These are phyloP conservation scores for Conchocele bisecta DNA, from an alignment of 2,888 invertebrate species.

Conservation along the genomic window DNA sequence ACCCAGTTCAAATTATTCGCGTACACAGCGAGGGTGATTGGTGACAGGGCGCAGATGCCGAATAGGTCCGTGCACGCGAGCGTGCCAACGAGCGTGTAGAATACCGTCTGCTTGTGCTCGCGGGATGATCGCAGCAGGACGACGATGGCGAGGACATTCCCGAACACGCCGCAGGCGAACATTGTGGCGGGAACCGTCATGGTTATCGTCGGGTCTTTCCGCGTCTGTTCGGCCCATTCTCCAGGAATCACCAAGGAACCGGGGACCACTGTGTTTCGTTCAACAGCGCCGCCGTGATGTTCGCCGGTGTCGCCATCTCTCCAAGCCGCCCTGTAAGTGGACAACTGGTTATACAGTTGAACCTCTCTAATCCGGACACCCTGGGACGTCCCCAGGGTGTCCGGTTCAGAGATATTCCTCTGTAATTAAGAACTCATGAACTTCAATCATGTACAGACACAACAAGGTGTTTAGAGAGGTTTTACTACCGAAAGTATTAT, in stretches of 20 bases:
- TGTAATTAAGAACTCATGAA: too few species aligned
- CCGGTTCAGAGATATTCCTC: too few species aligned
- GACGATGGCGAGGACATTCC: slow-evolving; percentile 79
- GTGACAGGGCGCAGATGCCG: slow-evolving; percentile 77
- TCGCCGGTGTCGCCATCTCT: too few species aligned
- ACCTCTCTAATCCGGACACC: too few species aligned
- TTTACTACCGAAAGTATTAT: too few species aligned
- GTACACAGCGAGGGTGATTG: slow-evolving; percentile 69
- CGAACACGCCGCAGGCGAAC: slow-evolving; percentile 73
- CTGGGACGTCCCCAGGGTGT: too few species aligned
- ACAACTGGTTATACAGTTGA: too few species aligned
- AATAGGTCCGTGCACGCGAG: slow-evolving; percentile 79
- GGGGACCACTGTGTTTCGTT: neutral
- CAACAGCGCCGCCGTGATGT: too few species aligned
- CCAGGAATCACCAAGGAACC: neutral
- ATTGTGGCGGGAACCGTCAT: slow-evolving; percentile 64
- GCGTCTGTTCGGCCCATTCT: neutral
- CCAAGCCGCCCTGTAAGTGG: neutral
- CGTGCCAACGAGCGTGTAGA: slow-evolving; percentile 80
- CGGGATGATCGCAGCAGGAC: slow-evolving; percentile 73
- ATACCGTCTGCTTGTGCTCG: slow-evolving; percentile 77
- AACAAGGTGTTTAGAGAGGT: too few species aligned
- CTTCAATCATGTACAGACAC: too few species aligned
- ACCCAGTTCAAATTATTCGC: slow-evolving; percentile 68
- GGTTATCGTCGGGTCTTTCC: slow-evolving; percentile 35